Evolutionary conservation across 1,140 invertebrate species (phyloP).

Genomic region (Proctacanthus coquilletti): DNA sequence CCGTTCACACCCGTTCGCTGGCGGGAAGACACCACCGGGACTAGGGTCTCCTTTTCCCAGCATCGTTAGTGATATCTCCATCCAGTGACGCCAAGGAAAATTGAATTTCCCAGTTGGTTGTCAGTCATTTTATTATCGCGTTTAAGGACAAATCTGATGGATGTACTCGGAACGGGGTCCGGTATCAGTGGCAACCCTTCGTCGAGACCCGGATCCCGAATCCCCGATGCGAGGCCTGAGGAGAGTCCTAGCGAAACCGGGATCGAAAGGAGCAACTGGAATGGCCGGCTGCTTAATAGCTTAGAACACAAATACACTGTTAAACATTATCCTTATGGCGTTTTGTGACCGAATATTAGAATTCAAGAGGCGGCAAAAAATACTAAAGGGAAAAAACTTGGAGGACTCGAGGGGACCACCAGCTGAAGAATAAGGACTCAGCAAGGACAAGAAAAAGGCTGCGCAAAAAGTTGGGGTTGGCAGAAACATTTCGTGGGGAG

Average conservation of each 20-base stretch:
- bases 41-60: neutral
- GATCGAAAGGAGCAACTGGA: neutral
- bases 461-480: neutral
- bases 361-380: neutral
- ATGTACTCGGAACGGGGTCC: neutral
- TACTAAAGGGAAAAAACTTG: too few relatives aligned
- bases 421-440: too few relatives aligned
- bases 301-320: neutral
- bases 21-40: neutral
- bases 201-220: too few relatives aligned
- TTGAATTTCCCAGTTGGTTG: conserved; percentile 6
- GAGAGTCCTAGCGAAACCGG: too few relatives aligned
- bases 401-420: too few relatives aligned
- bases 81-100: conserved; percentile 2
- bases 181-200: too few relatives aligned
- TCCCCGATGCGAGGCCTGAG: too few relatives aligned
- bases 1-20: neutral
- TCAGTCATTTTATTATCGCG: conserved; percentile 5
- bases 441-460: neutral
- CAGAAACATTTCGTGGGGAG: neutral
- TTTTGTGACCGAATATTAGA: neutral
- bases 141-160: conserved; percentile 2
- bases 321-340: neutral
- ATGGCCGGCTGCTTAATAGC: neutral
- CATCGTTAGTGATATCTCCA: neutral